Percentiles rank a stretch among this genome's conserved stretches.
These are phyloP conservation scores for Sylvietta virens DNA, from an alignment of 2,113 vertebrate genomes.

Conservation along the genomic window DNA sequence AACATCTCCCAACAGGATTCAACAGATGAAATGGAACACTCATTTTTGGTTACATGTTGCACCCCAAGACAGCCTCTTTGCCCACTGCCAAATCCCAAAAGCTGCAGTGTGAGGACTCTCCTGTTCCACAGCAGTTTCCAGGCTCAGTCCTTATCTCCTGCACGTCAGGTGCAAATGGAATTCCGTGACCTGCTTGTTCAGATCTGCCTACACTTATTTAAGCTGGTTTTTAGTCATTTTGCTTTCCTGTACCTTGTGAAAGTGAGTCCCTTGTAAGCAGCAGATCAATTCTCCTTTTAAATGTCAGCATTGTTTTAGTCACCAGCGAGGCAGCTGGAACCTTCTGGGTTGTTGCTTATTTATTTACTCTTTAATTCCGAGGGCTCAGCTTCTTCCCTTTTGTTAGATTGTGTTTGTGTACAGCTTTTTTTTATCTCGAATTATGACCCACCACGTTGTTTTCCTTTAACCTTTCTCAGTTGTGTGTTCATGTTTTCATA, in stretches of 20 bases:
- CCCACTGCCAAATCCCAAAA: accelerated
- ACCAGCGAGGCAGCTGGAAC: background rate
- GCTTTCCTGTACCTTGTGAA: background rate
- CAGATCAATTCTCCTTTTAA: conserved; percentile 31
- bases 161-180: background rate
- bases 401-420: background rate
- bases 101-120: background rate
- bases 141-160: background rate
- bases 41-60: too few relatives aligned
- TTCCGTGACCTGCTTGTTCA: background rate
- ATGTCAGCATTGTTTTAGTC: conserved; percentile 31
- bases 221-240: background rate
- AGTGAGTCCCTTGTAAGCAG: background rate
- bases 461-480: background rate
- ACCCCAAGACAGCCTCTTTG: too few relatives aligned
- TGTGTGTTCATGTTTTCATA: background rate
- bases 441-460: background rate
- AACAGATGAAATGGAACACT: too few relatives aligned
- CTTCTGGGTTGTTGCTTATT: background rate
- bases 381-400: background rate
- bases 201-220: background rate
- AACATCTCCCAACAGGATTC: too few relatives aligned
- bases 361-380: background rate
- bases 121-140: background rate
- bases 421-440: background rate